Evolutionary conservation across 2,113 vertebrate genomes (phyloP), one percentile per base, ranked within the genome.

Genomic region (Hippocampus comes): DNA sequence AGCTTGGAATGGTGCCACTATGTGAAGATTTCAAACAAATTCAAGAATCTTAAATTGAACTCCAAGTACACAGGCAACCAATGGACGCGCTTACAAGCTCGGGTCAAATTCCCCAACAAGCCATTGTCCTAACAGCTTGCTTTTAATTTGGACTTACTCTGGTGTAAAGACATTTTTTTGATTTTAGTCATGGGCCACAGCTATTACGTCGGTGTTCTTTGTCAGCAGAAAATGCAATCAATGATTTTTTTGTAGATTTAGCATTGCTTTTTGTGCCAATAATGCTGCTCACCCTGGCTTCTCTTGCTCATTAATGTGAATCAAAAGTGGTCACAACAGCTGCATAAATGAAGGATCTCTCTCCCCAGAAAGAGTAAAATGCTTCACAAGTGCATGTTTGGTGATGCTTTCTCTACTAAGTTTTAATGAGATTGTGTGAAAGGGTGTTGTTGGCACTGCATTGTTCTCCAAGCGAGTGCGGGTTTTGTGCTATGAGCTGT

Each of bases 161-260:
- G 68, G 67, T 67, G 49, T 80, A 80, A 83, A 81, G 82, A 75
- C 74, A 77, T 85, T 86, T 82, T 75, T 71, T 76, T 0, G 11
- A 76, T 83, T 85, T 78, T 82, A 78, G 82, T 78, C 80, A 71
- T 67, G 83, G 72, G 81, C 76, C 72, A 78, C 60, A 70, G 84
- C 76, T 67, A 84, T 88, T 83, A 78, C 57, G 69, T 61, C 68
- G 78, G 59, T 80, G 63, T 69, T 80, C 63, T 73, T 65, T 78
- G 85, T 89, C 86, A 89, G 84, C 84, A 82, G 78, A 82, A 84
- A 78, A 79, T 67, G 49, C 78, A 70, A 79, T 86, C 84, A 76
- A 82, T 85, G 76, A 83, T 82, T 80, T 57, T 86, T 79, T 57
- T 86, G 83, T 78, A 46, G 51, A 70, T 81, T 88, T 83, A 88